These are phyloP conservation scores for Dione vanillae DNA, from an alignment of 2,888 invertebrate genomes.

Conservation along the genomic window DNA sequence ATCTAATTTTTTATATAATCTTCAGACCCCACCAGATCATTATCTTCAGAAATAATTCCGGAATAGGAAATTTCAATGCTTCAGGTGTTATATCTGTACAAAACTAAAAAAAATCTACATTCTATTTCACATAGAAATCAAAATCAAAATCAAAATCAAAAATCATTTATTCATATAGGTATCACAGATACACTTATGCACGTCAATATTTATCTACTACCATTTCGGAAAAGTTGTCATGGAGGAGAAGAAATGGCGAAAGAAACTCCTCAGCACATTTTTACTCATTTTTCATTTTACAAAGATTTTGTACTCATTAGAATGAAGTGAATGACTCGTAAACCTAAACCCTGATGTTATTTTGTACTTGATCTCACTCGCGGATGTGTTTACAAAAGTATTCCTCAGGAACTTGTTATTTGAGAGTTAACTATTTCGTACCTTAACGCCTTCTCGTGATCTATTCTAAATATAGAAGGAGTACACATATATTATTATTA, in stretches of 20 bases:
- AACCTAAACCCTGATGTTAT: slow-evolving; percentile 25
- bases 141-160: too few species aligned
- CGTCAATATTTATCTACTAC: too few species aligned
- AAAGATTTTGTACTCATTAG: slow-evolving; percentile 26
- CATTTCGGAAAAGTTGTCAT: too few species aligned
- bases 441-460: slow-evolving; percentile 9
- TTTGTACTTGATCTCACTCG: slow-evolving; percentile 24
- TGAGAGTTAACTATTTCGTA: slow-evolving; percentile 14
- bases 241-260: too few species aligned
- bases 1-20: background rate
- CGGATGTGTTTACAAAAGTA: slow-evolving; percentile 20
- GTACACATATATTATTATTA: too few species aligned
- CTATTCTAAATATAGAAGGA: background rate
- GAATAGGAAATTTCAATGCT: slow-evolving; percentile 15
- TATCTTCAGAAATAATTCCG: slow-evolving; percentile 30
- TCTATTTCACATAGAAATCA: slow-evolving; percentile 21
- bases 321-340: slow-evolving; percentile 28
- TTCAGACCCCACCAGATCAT: slow-evolving; percentile 30
- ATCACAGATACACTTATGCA: too few species aligned
- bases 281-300: too few species aligned
- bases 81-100: slow-evolving; percentile 22
- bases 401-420: slow-evolving; percentile 10
- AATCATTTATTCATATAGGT: too few species aligned
- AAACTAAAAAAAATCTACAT: slow-evolving; percentile 25
- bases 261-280: too few species aligned